A percentile compares a stretch with the other conserved stretches of the same genome.
phyloP scores from a whole-genome alignment of 2,113 vertebrate genomes.

The Nestor notabilis region DNA sequence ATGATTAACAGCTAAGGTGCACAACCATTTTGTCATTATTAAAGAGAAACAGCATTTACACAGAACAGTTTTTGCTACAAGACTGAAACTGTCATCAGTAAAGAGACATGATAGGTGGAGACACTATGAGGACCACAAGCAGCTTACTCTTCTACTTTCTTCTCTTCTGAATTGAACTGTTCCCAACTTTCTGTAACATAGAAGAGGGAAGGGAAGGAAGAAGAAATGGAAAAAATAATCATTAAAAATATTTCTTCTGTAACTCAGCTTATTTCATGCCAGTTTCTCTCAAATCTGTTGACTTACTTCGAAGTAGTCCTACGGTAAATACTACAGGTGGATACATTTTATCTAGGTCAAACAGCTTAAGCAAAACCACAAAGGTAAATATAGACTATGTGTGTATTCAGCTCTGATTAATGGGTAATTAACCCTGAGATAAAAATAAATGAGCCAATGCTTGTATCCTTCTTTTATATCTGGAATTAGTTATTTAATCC shows the following conservation, averaged over 20 bases:
- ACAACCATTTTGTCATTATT: not conserved
- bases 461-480: not conserved
- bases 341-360: not conserved
- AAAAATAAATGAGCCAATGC: not conserved
- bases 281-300: not conserved
- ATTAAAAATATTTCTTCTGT: not conserved
- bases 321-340: not conserved
- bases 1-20: not conserved
- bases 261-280: not conserved
- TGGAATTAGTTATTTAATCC: not conserved
- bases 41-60: slow-evolving; percentile 5
- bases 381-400: not conserved
- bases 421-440: not conserved
- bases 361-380: not conserved
- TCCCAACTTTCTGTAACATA: slow-evolving; percentile 32
- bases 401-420: not conserved
- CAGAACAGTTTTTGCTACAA: not conserved
- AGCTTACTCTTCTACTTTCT: slow-evolving; percentile 34
- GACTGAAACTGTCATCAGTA: not conserved
- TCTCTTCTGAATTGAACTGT: slow-evolving; percentile 11
- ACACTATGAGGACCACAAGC: not conserved
- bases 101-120: not conserved
- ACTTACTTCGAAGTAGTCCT: not conserved
- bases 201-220: not conserved
- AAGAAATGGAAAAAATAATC: not conserved